Base-by-base conservation (phyloP, 2,113 vertebrate genomes). In the Azemiops feae region DNA sequence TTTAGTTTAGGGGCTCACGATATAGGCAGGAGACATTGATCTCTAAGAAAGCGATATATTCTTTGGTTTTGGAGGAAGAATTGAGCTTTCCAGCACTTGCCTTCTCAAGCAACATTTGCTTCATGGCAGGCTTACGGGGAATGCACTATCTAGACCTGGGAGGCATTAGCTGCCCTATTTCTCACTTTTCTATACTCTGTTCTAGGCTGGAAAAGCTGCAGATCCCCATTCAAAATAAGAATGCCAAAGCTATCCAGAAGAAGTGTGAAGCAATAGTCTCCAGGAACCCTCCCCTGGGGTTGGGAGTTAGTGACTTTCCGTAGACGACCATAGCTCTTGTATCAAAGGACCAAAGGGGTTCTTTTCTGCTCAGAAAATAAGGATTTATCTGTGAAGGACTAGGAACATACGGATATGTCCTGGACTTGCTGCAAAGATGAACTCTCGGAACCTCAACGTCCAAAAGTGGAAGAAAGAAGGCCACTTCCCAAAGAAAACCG, bases 401-500 rank as follows among this genome's bases (percentile, higher is more conserved):
- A 43, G 43, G 55, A 39, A 92, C 25, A 39, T 64, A 47, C 39
- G 25, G 60, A 92, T 47, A 92, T 92, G 91, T 34, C 91, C 57
- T 92, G 91, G 85, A 87, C 10, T 3, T 92, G 91, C 30, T 92
- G 91, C 54, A 92, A 92, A 50, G 85, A 92, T 4, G 45, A 92
- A 4, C 1, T n/a, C 45, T 23, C 91, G 10, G 55, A 87, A 23
- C 16, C 2, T 50, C 47, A 23, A 16, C 27, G 43, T 60, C 9
- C 30, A n/a, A 18, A n/a, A 22, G 10, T 92, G 30, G 85, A 92
- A 52, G 55, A 47, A 16, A 45, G 55, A n/a, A 60, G 11, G 11
- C 20, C 6, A 34, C 0, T 1, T 50, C 25, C 53, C 54, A 64
- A 9, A 64, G 0, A 2, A 14, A 92, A 92, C 7, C 54, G 27